Conservation (phyloP, 2,113 vertebrate species). For the Calypte anna region DNA sequence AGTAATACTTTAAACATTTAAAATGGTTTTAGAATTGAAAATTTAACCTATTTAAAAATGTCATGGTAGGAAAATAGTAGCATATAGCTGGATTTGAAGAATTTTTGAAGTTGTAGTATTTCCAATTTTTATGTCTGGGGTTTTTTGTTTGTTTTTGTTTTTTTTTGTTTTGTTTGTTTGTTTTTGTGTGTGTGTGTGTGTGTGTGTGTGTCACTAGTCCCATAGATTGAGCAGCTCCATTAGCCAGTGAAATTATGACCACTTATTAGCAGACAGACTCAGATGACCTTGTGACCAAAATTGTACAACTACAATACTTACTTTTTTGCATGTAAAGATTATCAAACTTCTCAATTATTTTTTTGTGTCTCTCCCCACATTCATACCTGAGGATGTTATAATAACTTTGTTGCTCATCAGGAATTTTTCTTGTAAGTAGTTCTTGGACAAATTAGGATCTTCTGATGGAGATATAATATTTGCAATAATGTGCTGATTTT, state of each 20-base stretch:
- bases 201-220: neutral
- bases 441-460: neutral
- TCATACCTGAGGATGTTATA: neutral
- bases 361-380: neutral
- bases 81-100: neutral
- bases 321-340: neutral
- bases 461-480: neutral
- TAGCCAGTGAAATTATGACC: neutral
- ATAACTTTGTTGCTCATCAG: neutral
- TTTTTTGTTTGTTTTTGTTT: too few relatives aligned
- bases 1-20: neutral
- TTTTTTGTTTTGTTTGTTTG: too few relatives aligned
- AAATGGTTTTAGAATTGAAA: neutral
- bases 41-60: neutral
- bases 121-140: neutral
- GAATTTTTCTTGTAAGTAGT: neutral
- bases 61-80: neutral
- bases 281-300: neutral
- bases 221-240: neutral
- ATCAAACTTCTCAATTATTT: neutral
- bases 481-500: neutral
- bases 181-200: too few relatives aligned
- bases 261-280: neutral
- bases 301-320: neutral
- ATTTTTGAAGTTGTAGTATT: neutral